Conservation (phyloP, 2,888 invertebrate genomes). For the Phorcus lineatus region DNA sequence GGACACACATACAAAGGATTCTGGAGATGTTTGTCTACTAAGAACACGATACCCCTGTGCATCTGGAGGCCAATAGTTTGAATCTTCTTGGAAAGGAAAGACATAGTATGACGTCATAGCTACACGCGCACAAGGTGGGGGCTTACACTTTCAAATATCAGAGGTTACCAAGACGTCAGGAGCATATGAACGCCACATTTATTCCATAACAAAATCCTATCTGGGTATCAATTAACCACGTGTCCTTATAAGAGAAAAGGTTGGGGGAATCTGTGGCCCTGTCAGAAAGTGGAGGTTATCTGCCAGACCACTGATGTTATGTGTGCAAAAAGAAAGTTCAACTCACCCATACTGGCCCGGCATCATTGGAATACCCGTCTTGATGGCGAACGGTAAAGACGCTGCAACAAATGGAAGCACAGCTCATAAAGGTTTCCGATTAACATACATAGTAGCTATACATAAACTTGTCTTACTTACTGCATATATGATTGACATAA, state of each 20-base stretch:
- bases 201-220: neutral
- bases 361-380: constrained; percentile 55
- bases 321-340: constrained; percentile 10
- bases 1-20: neutral
- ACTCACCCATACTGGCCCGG: constrained; percentile 62
- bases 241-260: neutral
- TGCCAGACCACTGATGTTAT: no score
- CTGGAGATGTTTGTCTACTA: neutral
- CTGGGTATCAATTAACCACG: neutral
- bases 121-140: neutral
- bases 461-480: no score
- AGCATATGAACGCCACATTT: constrained; percentile 1
- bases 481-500: no score
- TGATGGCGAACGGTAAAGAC: constrained; percentile 56
- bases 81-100: neutral
- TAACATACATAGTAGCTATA: no score
- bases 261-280: neutral
- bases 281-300: neutral
- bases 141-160: constrained; percentile 23
- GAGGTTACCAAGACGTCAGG: neutral
- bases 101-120: constrained; percentile 12
- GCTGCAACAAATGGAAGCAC: constrained; percentile 46
- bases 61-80: constrained; percentile 9
- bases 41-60: neutral
- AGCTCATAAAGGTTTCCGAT: no score